Conservation (phyloP, 2,113 vertebrate species). For the Laticauda colubrina region DNA sequence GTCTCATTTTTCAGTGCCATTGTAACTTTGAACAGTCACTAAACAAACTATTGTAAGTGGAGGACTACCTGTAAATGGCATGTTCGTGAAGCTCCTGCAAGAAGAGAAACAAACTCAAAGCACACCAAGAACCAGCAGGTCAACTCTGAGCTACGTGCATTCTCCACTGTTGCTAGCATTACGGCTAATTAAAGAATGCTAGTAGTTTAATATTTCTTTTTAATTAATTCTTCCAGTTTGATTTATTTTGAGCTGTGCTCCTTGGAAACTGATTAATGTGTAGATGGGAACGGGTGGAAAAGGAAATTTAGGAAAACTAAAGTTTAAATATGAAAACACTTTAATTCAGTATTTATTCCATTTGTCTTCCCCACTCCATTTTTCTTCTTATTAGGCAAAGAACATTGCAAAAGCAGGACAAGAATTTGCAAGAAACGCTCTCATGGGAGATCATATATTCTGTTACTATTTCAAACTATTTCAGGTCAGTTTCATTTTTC, state of each 20-base stretch:
- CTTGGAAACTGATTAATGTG: not conserved
- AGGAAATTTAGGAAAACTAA: not conserved
- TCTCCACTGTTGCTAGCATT: not conserved
- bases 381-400: slow-evolving; percentile 74
- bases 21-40: not conserved
- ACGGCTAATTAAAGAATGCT: slow-evolving; percentile 12
- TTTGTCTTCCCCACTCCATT: not conserved
- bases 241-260: not conserved
- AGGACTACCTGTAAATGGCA: not conserved
- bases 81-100: not conserved
- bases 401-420: slow-evolving; percentile 88
- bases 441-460: slow-evolving; percentile 91
- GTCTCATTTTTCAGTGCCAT: not conserved
- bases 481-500: slow-evolving; percentile 78
- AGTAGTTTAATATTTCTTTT: not conserved
- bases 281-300: not conserved
- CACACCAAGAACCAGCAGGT: not conserved
- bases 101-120: not conserved
- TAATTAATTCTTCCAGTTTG: not conserved
- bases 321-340: not conserved
- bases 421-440: slow-evolving; percentile 87
- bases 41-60: not conserved
- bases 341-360: not conserved
- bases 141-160: not conserved
- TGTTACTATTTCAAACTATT: slow-evolving; percentile 96